Percentiles rank a stretch among this genome's conserved stretches.
Conservation (phyloP, 2,797 vertebrate genomes). For the Urosaurus nigricauda region DNA sequence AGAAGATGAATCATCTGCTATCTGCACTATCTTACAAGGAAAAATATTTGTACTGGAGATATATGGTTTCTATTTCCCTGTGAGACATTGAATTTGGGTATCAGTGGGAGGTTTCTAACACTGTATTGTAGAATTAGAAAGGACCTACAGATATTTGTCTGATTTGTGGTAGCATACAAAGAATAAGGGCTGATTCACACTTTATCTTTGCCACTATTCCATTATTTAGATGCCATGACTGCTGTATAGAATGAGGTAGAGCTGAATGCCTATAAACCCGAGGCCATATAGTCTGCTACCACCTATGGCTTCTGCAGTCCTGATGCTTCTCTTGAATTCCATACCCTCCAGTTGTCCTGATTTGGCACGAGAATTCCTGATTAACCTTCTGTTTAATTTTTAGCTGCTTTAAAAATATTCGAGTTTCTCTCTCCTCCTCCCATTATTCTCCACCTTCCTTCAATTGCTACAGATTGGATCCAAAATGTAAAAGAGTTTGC, state of each 20-base stretch:
- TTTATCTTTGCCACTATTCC: background rate
- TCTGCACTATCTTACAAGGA: constrained; percentile 68
- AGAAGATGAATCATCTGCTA: constrained; percentile 69
- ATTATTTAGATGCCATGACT: background rate
- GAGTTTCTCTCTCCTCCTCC: too few species aligned
- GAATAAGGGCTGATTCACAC: background rate
- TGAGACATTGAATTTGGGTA: constrained; percentile 64
- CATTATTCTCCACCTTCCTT: too few species aligned
- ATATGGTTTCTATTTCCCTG: constrained; percentile 62
- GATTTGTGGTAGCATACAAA: background rate
- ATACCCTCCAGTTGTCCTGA: too few species aligned
- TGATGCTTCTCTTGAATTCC: too few species aligned
- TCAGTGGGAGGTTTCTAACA: constrained; percentile 64
- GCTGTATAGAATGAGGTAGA: background rate
- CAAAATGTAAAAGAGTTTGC: too few species aligned
- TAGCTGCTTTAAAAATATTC: too few species aligned
- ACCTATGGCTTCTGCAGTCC: too few species aligned
- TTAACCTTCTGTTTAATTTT: too few species aligned
- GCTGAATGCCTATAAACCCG: background rate
- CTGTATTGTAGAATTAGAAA: background rate
- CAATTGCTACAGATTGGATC: too few species aligned
- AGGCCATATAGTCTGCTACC: background rate
- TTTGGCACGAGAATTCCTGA: too few species aligned
- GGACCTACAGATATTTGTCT: background rate
- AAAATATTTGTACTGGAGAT: constrained; percentile 67